Evolutionary conservation across 2,888 invertebrate genomes (phyloP).

Genomic region (Chelonus formosanus): DNA sequence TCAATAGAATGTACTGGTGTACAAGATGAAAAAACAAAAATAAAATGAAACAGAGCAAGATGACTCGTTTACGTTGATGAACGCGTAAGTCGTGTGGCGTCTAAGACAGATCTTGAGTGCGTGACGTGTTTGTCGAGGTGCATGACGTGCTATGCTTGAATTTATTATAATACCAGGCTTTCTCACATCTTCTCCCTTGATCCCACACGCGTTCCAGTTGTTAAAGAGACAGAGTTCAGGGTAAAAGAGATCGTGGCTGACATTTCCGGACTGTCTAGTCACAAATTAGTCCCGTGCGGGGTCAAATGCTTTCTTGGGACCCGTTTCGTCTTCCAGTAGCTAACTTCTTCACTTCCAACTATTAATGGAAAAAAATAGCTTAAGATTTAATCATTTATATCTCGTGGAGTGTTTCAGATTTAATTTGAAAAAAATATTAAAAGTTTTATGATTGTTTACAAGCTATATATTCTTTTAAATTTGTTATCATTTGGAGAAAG

Average conservation of each 20-base stretch:
- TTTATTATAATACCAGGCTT: slow-evolving; percentile 43
- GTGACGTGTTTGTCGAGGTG: slow-evolving; percentile 50
- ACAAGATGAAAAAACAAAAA: background rate
- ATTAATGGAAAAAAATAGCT: background rate
- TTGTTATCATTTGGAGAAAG: no score
- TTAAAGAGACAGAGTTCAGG: slow-evolving; percentile 13
- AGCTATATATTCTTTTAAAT: no score
- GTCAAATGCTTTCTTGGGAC: slow-evolving; percentile 40
- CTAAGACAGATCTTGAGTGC: slow-evolving; percentile 50
- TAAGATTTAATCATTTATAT: background rate
- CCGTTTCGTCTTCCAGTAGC: slow-evolving; percentile 38
- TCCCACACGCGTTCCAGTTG: background rate
- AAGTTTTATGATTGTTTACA: no score
- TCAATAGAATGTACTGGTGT: slow-evolving; percentile 2
- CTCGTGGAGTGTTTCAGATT: no score
- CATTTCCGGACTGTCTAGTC: slow-evolving; percentile 30
- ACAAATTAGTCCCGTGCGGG: slow-evolving; percentile 45
- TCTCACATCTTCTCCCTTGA: slow-evolving; percentile 17
- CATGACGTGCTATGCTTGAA: slow-evolving; percentile 45
- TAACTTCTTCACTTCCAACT: slow-evolving; percentile 5
- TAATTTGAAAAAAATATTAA: no score
- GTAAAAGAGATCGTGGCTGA: slow-evolving; percentile 18
- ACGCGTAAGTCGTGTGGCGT: slow-evolving; percentile 45
- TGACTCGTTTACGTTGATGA: slow-evolving; percentile 49
- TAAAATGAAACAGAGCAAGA: slow-evolving; percentile 32